Evolutionary conservation across 30 jellyfish, hydroid and myxozoan genomes (phyloP), one percentile per base, ranked within the genome.

Genomic region (Hydractinia echinata): DNA sequence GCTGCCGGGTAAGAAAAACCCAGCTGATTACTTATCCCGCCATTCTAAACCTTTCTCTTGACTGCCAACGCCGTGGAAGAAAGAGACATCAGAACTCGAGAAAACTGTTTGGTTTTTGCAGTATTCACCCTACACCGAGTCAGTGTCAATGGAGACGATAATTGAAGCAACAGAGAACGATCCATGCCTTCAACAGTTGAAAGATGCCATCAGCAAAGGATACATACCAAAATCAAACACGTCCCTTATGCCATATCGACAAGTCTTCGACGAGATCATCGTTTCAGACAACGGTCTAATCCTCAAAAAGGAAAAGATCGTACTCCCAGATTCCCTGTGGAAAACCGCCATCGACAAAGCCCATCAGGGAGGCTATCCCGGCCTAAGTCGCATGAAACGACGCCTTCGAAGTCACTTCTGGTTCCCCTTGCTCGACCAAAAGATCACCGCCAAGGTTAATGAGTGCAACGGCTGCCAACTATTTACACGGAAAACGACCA

Each of bases 341-440:
- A 52, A 58, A 54, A 84, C 20, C 15, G 95, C 95, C 15, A 54
- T 80, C 9, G 86, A 67, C 66, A 62, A 44, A 69, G 88, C 83
- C 1, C 83, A 74, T 39, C 96, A 82, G 53, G 89, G 89, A 69
- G 86, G 92, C n/a, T 56, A 70, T 51, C 93, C 85, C 0, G 96
- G 92, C 1, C 80, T 6, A 69, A 51, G 52, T 10, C 54, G 82
- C 44, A 19, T 77, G 18, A 81, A 81, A 76, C 56, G 87, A 49
- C 61, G 87, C 52, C 51, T 87, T 19, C 85, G 91, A 66, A 5
- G 80, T 49, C 91, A 81, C 55, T 81, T 87, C 49, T 81, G 95
- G 95, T 87, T 44, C 73, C 88, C 85, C 49, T 67, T 73, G 52
- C 30, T 81, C 61, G 62, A 87, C 55, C 66, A 87, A 19, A 61